Evolutionary conservation across 2,888 invertebrate genomes (phyloP).

Genomic region (Clunio marinus): DNA sequence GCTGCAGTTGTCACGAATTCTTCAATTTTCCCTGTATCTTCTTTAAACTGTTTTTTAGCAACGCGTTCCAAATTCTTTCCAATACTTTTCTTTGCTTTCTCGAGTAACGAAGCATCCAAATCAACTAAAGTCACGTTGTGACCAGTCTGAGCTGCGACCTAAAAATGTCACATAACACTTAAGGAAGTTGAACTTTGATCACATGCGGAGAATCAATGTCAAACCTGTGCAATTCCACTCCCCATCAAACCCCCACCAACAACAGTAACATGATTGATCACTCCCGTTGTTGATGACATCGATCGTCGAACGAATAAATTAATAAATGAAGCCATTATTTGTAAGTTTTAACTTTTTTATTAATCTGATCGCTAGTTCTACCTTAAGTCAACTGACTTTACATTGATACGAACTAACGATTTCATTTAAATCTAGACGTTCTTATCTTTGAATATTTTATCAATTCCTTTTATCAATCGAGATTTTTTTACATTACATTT

Average conservation of each 20-base stretch:
- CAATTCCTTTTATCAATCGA: no score
- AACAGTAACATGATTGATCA: constrained; percentile 73
- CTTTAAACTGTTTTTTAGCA: constrained; percentile 71
- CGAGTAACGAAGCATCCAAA: constrained; percentile 64
- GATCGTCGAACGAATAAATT: no score
- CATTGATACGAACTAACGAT: no score
- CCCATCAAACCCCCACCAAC: constrained; percentile 88
- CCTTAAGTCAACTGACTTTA: no score
- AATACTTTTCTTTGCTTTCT: constrained; percentile 69
- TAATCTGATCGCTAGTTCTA: no score
- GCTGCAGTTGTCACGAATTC: constrained; percentile 64
- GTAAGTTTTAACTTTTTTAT: no score
- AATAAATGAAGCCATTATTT: no score
- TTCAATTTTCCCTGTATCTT: constrained; percentile 61
- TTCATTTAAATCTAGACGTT: no score
- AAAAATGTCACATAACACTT: constrained; percentile 33
- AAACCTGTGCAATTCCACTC: constrained; percentile 87
- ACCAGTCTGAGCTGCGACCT: constrained; percentile 82
- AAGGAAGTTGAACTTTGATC: constrained; percentile 17
- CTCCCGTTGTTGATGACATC: no score
- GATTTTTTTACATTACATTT: no score
- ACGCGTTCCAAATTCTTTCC: constrained; percentile 66
- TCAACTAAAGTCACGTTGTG: constrained; percentile 79
- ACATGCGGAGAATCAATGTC: constrained; percentile 42
- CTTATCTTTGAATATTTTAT: no score